Evolutionary conservation across 1,140 invertebrate genomes (phyloP).

Genomic region (Caenorhabditis remanei): DNA sequence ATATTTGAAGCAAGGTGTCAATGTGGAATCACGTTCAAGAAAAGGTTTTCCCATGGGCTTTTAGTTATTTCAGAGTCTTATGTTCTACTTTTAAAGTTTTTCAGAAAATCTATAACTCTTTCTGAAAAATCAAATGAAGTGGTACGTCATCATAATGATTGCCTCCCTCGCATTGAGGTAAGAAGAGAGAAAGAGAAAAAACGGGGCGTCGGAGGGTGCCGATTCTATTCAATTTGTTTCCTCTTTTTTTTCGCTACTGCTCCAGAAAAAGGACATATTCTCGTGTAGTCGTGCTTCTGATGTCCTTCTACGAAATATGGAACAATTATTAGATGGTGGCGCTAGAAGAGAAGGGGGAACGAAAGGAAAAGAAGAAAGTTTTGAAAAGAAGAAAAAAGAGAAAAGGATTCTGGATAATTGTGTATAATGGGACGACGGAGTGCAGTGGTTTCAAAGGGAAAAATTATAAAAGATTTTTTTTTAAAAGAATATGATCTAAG

Average conservation of each 20-base stretch:
- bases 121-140: neutral
- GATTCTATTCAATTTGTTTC: constrained; percentile 51
- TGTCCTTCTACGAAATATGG: neutral
- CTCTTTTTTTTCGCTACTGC: neutral
- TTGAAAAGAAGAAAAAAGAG: neutral
- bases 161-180: constrained; percentile 37
- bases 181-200: neutral
- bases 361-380: neutral
- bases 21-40: no score
- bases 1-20: no score
- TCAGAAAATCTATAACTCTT: no score
- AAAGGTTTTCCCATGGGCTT: no score
- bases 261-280: constrained; percentile 18
- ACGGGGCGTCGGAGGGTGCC: neutral
- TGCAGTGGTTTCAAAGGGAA: no score
- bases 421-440: no score
- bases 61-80: no score
- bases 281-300: neutral
- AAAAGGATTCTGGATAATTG: no score
- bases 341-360: neutral
- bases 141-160: neutral
- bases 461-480: no score
- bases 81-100: no score
- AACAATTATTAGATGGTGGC: neutral
- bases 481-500: no score